Evolutionary conservation across 2,888 invertebrate genomes (phyloP), one percentile per base, ranked within the genome.

Genomic region (Molorchus minor): DNA sequence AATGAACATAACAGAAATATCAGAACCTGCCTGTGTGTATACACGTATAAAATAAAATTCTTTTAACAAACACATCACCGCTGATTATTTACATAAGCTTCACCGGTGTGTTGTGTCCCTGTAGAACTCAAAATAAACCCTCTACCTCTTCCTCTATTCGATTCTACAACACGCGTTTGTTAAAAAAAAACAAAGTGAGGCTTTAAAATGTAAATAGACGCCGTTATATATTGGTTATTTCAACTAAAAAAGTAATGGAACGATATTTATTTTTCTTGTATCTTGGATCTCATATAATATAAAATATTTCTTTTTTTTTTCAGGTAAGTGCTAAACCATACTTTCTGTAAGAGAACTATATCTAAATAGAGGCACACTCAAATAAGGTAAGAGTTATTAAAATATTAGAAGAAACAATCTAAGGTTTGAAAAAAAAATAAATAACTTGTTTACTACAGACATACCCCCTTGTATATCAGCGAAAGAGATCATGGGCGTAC

Each of bases 251-350:
- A 33, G 33, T 33, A 10, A 33, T n/a, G n/a, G n/a, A n/a, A n/a
- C n/a, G n/a, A n/a, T n/a, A n/a, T n/a, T n/a, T n/a, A n/a, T n/a
- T n/a, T n/a, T n/a, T n/a, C n/a, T n/a, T n/a, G n/a, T n/a, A n/a
- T n/a, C n/a, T n/a, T n/a, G n/a, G n/a, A n/a, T n/a, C n/a, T n/a
- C 12, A 33, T n/a, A n/a, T 33, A 7, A 7, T 33, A 33, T n/a
- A 33, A n/a, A 33, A 47, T 35, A 38, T 16, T 2, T 16, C 38
- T 40, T 41, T 17, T 20, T n/a, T 51, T 25, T 41, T 41, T 40
- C 51, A 51, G 40, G 40, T 51, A 40, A 41, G 40, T 40, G 21
- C 10, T n/a, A n/a, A n/a, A n/a, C n/a, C n/a, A n/a, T n/a, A n/a
- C n/a, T n/a, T n/a, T n/a, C n/a, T n/a, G n/a, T n/a, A n/a, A n/a